Base-by-base conservation (phyloP, 2,888 invertebrate species). In the Mesorhabditis sp. region DNA sequence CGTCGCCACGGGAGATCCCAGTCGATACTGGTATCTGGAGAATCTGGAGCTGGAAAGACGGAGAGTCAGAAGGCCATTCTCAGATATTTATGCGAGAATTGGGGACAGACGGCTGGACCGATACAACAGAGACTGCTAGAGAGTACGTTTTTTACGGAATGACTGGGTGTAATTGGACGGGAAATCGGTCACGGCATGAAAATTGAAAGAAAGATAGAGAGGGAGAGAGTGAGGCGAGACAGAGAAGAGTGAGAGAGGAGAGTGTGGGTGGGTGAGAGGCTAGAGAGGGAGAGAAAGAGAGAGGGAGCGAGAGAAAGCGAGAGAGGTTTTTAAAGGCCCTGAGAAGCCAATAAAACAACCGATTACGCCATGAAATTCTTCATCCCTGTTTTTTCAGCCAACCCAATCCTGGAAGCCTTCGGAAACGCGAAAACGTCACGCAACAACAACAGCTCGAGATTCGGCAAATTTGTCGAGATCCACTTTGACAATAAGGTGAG, bases 391-490 rank as follows among this genome's bases (percentile, higher is more conserved):
- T 7, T 70, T 82, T 65, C 73, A 83, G 85, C 85, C 7, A 85
- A 85, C 68, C 85, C 85, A 2, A 83, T 85, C 62, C 75, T 85
- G 65, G 85, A 85, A 78, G 88, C 88, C 0, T 86, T 85, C 62
- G 85, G 85, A n/a, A 85, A 85, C 66, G 85, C 85, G 42, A 98
- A 97, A 87, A 97, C 97, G 0, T 93, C 95, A 0, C 90, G 97
- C 58, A 97, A 98, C 88, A 97, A 98, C 89, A 97, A 98, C 90
- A 94, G 94, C 80, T 94, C 93, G 65, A 91, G 97, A 69, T 98
- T 98, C 88, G 97, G 97, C 75, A 97, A 97, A 88, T 97, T 98
- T 88, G 95, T 98, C 89, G 96, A 97, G 87, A 95, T 98, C 41
- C 97, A 97, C 88, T 97, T 97, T 88, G 92, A 92, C 86, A 90